These are phyloP conservation scores for Tadarida brasiliensis DNA, from an alignment of 2,797 vertebrate genomes.

Conservation along the genomic window DNA sequence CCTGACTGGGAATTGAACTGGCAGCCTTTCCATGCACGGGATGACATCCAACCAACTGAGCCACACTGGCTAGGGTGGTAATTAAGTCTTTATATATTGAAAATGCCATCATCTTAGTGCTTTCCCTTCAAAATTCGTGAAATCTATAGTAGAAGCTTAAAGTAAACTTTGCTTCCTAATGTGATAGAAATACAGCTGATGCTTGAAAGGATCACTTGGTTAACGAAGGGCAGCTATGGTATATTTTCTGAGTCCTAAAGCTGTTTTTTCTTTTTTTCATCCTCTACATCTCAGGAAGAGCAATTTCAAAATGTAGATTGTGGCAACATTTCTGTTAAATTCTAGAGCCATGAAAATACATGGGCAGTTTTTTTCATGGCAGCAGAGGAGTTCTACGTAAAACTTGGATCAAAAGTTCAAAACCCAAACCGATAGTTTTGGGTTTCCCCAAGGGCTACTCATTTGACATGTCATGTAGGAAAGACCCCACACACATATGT, in stretches of 20 bases:
- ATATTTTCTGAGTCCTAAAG: neutral
- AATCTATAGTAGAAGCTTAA: neutral
- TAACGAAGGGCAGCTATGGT: neutral
- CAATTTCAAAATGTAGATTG: conserved; percentile 13
- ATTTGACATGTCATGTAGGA: neutral
- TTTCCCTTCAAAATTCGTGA: neutral
- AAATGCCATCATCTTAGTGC: neutral
- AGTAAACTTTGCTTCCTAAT: neutral
- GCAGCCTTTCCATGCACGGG: neutral
- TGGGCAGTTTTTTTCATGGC: neutral
- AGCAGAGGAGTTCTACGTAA: neutral
- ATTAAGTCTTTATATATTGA: conserved; percentile 4
- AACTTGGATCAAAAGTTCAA: neutral
- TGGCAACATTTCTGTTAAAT: conserved; percentile 2
- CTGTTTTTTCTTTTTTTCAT: neutral
- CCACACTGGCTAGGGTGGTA: neutral
- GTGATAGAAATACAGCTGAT: neutral
- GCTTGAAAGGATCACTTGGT: neutral
- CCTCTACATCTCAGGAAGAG: neutral
- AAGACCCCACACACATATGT: neutral
- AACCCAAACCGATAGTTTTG: conserved; percentile 12
- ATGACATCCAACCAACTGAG: neutral
- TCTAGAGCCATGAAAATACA: conserved; percentile 40
- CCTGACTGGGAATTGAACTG: neutral
- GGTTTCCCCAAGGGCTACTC: conserved; percentile 46